Conservation (phyloP, 2,113 vertebrate species). For the Amazona vittata region DNA sequence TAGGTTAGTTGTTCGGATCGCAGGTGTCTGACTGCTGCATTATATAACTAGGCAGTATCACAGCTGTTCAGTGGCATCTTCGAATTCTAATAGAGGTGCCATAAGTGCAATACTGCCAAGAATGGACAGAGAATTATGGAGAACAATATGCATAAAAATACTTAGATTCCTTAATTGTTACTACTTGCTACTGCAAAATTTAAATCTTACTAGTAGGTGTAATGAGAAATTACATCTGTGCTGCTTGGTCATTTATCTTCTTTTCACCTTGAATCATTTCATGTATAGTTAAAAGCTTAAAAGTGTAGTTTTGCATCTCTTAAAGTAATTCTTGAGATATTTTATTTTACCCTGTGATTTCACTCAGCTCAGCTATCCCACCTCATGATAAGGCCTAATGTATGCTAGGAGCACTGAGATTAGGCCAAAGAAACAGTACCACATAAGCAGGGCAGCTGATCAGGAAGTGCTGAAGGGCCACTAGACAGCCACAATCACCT, state of each 20-base stretch:
- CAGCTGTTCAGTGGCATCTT: not conserved
- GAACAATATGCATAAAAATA: not conserved
- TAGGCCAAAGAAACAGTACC: not conserved
- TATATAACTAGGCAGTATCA: not conserved
- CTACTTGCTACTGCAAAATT: not conserved
- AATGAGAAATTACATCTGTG: not conserved
- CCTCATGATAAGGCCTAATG: not conserved
- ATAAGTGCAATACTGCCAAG: not conserved
- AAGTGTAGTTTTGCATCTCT: not conserved
- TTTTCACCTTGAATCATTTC: not conserved
- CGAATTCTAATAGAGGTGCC: not conserved
- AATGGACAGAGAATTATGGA: not conserved
- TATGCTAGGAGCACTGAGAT: not conserved
- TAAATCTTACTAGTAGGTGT: not conserved
- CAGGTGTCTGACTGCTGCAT: not conserved
- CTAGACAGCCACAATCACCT: not conserved
- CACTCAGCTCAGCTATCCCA: not conserved
- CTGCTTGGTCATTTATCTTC: not conserved
- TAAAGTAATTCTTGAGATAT: not conserved
- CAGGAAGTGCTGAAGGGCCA: not conserved
- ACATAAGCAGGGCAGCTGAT: no score
- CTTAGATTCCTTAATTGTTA: not conserved
- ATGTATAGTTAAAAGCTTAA: not conserved
- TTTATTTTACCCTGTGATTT: not conserved
- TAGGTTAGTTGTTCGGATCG: not conserved